Conservation (phyloP, 1,140 invertebrate genomes). For the Aporrectodea caliginosa region DNA sequence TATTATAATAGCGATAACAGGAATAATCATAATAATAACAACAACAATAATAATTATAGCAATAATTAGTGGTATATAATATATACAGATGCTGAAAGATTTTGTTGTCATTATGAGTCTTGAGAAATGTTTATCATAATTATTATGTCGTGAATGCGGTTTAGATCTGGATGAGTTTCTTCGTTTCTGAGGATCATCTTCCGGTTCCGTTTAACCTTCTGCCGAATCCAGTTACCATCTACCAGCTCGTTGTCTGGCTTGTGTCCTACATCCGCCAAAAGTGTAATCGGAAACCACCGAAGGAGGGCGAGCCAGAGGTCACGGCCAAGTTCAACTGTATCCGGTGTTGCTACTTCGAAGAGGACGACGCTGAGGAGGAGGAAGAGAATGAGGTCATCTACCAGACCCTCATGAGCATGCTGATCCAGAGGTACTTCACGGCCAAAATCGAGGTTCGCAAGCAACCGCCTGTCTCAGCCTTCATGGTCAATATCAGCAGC, state of each 20-base stretch:
- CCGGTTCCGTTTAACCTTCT: conserved; percentile 15
- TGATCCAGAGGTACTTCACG: not conserved
- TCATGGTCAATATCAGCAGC: not conserved
- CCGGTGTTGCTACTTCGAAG: not conserved
- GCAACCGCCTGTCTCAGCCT: not conserved
- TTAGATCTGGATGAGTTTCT: conserved; percentile 22
- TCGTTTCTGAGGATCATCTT: not conserved
- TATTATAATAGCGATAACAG: no score
- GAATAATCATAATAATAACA: not conserved
- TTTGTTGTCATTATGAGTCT: not conserved
- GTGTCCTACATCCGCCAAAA: not conserved
- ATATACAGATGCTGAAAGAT: not conserved
- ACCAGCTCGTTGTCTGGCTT: not conserved
- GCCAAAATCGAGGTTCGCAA: not conserved
- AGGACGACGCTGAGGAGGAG: not conserved
- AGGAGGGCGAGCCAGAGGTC: not conserved
- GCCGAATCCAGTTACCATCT: not conserved
- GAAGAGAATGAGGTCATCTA: not conserved
- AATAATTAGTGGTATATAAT: not conserved
- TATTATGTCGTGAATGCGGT: not conserved
- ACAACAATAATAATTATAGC: not conserved
- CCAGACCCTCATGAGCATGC: not conserved
- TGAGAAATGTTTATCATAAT: not conserved
- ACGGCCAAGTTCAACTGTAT: not conserved
- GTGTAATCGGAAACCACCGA: not conserved